Base-by-base conservation (phyloP, 2,888 invertebrate species). In the Stomorhina lunata region DNA sequence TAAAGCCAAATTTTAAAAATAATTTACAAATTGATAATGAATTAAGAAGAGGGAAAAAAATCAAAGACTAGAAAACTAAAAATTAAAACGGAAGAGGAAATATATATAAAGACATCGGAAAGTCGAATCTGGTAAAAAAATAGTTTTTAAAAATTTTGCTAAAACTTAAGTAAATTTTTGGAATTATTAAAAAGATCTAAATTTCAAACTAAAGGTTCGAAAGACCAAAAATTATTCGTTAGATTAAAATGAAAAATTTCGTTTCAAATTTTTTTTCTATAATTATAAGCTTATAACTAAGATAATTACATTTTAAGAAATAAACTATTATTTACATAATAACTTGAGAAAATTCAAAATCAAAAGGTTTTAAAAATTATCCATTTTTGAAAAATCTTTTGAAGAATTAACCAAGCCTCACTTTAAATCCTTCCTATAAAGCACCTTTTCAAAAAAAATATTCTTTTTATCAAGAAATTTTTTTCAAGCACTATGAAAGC, bases 51-150 rank as follows among this genome's bases (percentile, higher is more conserved):
- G 6, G 32, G 17, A 53, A 37, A 61, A 57, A 43, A 34, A 48
- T 61, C 55, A 61, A 65, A 75, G 82, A 82, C 82, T 82, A 82
- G 82, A 82, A 71, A 79, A 50, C 82, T 82, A 80, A 76, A 69
- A 73, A 57, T 22, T 68, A 68, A 48, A 40, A 59, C 4, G 17
- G 20, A 57, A n/a, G 10, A 32, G 4, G n/a, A 15, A n/a, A n/a
- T n/a, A n/a, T n/a, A n/a, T n/a, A n/a, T n/a, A n/a, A n/a, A n/a
- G n/a, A n/a, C n/a, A n/a, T n/a, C n/a, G n/a, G n/a, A n/a, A n/a
- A n/a, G n/a, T n/a, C n/a, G n/a, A n/a, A n/a, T n/a, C n/a, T n/a
- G n/a, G n/a, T n/a, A n/a, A n/a, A n/a, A n/a, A n/a, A n/a, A n/a
- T n/a, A n/a, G n/a, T 43, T n/a, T n/a, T 4, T 3, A 43, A n/a